A percentile compares a stretch with the other conserved stretches of the same genome.
phyloP scores from a whole-genome alignment of 2,888 invertebrate species.

The Latheticus oryzae region DNA sequence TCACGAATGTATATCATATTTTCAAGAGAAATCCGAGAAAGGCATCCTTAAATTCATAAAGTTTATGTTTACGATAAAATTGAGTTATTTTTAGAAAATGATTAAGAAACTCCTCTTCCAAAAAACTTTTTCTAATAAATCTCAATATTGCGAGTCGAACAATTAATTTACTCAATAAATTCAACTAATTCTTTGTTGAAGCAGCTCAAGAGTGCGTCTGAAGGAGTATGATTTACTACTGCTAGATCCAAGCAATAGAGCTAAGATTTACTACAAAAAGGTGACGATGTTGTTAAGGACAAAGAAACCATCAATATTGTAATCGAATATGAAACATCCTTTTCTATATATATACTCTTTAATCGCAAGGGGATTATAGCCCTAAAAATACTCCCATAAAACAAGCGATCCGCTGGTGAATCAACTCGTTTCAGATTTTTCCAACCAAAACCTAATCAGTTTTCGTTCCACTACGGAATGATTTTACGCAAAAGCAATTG shows the following conservation, averaged over 20 bases:
- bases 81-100: constrained; percentile 2
- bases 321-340: constrained; percentile 25
- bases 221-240: constrained; percentile 25
- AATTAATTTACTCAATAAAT: no score
- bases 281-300: constrained; percentile 31
- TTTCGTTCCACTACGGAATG: constrained; percentile 3
- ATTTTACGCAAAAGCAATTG: constrained; percentile 5
- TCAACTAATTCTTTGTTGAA: no score
- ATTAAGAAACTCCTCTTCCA: neutral
- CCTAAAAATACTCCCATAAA: constrained; percentile 33
- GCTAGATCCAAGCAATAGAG: constrained; percentile 21
- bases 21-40: constrained; percentile 18
- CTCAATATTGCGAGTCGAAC: neutral
- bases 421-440: constrained; percentile 19
- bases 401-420: constrained; percentile 24
- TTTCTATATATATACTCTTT: constrained; percentile 17
- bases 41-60: constrained; percentile 25
- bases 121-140: neutral
- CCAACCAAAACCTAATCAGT: constrained; percentile 19
- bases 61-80: constrained; percentile 12
- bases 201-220: no score
- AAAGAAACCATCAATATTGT: constrained; percentile 29
- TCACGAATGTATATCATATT: constrained; percentile 24
- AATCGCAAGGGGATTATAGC: constrained; percentile 30
- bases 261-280: constrained; percentile 26